Base-by-base conservation (phyloP, 2,797 vertebrate genomes). In the Remorina albescens region DNA sequence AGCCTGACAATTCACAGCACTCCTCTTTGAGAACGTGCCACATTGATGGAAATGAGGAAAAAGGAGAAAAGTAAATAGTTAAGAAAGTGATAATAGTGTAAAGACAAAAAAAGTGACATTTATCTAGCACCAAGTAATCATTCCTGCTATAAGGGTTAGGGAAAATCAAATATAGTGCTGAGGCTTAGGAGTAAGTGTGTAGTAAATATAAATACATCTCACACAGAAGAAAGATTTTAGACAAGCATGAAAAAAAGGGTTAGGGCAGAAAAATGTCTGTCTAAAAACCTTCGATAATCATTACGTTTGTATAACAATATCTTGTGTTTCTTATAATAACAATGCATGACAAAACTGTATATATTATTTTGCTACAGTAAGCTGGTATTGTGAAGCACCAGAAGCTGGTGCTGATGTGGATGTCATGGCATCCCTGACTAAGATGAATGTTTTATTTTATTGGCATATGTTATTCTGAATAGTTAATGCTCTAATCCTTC, bases 391-490 rank as follows among this genome's bases (percentile, higher is more conserved):
- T 55, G 21, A 6, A 41, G 36, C 42, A 46, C 41, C 18, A 60
- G 21, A 56, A 30, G 0, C 49, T n/a, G n/a, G n/a, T n/a, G n/a
- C n/a, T n/a, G n/a, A n/a, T n/a, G n/a, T n/a, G n/a, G n/a, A n/a
- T n/a, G n/a, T n/a, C n/a, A 46, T 56, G 21, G 4, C 23, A 3
- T 62, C 19, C 58, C 18, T 46, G 2, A 36, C 5, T 51, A 37
- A 26, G 2, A 46, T 28, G 0, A 26, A 34, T 36, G 9, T 28
- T 57, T 53, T 6, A 50, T 42, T 51, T 36, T 54, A 34, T 58
- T 26, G 21, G 37, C 19, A 71, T 32, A 25, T 62, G 5, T 34
- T 28, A 30, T 61, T 60, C 21, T 46, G 8, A 69, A 61, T 62
- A 12, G 57, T 56, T 30, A 34, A 51, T 50, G 6, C 26, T 37